Conservation (phyloP, 2,797 vertebrate species). For the Neosalanx taihuensis region DNA sequence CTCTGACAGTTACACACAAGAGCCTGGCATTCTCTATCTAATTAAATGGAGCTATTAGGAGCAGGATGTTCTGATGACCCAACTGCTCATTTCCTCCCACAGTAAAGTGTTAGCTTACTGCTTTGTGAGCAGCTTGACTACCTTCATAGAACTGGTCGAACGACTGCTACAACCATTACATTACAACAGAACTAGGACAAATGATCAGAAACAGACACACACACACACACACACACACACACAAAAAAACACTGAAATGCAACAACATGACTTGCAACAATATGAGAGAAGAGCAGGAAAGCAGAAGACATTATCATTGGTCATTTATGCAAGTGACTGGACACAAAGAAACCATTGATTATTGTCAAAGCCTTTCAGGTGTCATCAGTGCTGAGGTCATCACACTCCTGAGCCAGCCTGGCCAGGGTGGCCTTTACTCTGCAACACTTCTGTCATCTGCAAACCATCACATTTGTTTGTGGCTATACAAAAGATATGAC, state of each 20-base stretch:
- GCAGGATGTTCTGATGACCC: conserved; percentile 24
- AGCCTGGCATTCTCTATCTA: conserved; percentile 29
- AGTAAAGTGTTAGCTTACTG: conserved; percentile 26
- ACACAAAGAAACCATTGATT: conserved; percentile 58
- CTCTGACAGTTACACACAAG: conserved; percentile 28
- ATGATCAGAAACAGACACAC: not conserved
- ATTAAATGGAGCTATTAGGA: conserved; percentile 47
- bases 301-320: not conserved
- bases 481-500: not conserved
- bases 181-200: conserved; percentile 15
- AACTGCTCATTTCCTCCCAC: conserved; percentile 32
- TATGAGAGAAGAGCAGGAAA: not conserved
- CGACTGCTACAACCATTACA: conserved; percentile 39
- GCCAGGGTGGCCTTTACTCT: not conserved
- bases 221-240: not conserved
- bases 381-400: conserved; percentile 44
- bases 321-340: conserved; percentile 31
- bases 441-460: not conserved
- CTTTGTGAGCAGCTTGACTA: conserved; percentile 31
- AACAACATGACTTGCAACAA: not conserved
- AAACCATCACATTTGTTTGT: not conserved
- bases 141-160: conserved; percentile 48
- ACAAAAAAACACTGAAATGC: not conserved
- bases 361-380: conserved; percentile 62
- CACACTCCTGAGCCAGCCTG: conserved; percentile 14